Percentiles rank a stretch among this genome's conserved stretches.
Conservation (phyloP, 1,140 invertebrate genomes). For the Zaprionus ornatus region DNA sequence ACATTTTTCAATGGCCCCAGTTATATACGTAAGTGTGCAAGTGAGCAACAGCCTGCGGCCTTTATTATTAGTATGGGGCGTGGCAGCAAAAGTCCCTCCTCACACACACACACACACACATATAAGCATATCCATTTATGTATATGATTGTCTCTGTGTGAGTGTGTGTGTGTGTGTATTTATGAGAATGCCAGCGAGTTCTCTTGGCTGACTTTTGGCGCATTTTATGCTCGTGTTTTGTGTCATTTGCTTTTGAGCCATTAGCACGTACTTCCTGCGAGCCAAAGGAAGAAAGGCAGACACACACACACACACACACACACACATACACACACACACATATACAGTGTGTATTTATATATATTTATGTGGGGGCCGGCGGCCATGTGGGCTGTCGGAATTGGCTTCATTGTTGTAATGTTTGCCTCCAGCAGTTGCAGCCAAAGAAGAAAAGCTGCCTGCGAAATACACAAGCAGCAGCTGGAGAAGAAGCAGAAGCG, state of each 20-base stretch:
- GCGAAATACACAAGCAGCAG: conserved; percentile 16
- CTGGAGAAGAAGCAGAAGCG: not conserved
- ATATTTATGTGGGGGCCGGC: conserved; percentile 32
- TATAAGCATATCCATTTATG: conserved; percentile 23
- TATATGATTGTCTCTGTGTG: not conserved
- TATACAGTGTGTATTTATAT: conserved; percentile 22
- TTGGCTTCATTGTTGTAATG: conserved; percentile 80
- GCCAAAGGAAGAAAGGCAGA: conserved; percentile 33
- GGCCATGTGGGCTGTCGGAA: conserved; percentile 56
- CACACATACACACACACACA: conserved; percentile 32
- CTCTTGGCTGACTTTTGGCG: conserved; percentile 66
- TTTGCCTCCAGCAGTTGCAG: conserved; percentile 50
- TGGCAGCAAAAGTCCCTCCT: conserved; percentile 21
- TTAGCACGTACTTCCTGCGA: conserved; percentile 74
- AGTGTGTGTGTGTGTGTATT: conserved; percentile 31
- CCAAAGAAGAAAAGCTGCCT: not conserved
- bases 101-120: not conserved
- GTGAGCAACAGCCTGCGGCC: conserved; percentile 58
- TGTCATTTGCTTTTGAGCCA: conserved; percentile 75
- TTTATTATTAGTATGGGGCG: conserved; percentile 72
- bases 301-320: conserved; percentile 12
- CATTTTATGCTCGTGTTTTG: conserved; percentile 57
- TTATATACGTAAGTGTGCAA: conserved; percentile 21
- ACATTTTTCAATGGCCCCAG: conserved; percentile 70
- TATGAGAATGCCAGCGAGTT: conserved; percentile 58